A percentile compares a stretch with the other conserved stretches of the same genome.
Evolutionary conservation across 2,113 vertebrate species (phyloP).

Genomic region (Megalops atlanticus): DNA sequence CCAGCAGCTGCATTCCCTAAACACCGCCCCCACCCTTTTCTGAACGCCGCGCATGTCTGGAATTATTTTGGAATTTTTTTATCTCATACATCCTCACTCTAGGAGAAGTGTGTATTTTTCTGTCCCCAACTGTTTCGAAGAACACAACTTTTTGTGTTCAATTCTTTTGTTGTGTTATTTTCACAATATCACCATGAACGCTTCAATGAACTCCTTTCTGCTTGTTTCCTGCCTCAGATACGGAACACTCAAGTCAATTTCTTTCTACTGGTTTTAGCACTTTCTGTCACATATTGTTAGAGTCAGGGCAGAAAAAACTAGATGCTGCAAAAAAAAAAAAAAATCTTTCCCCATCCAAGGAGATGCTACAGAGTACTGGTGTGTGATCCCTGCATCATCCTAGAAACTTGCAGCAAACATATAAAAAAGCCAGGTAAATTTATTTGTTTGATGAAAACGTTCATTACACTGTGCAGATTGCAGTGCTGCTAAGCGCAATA

Average conservation of each 20-base stretch:
- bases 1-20: not conserved
- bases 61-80: constrained; percentile 12
- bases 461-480: constrained; percentile 46
- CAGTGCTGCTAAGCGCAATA: constrained; percentile 56
- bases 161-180: not conserved
- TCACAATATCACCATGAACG: not conserved
- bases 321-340: not conserved
- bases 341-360: too few relatives aligned
- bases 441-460: constrained; percentile 52
- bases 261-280: constrained; percentile 1
- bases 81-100: not conserved
- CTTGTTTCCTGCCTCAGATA: not conserved
- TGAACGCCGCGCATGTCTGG: not conserved
- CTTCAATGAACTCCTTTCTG: not conserved
- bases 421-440: constrained; percentile 43
- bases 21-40: not conserved
- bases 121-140: not conserved
- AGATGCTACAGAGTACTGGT: too few relatives aligned
- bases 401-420: constrained; percentile 6
- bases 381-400: not conserved
- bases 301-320: not conserved
- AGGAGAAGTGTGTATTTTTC: not conserved
- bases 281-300: not conserved
- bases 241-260: constrained; percentile 30
- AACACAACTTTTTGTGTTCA: not conserved